Evolutionary conservation across 2,797 vertebrate species (phyloP).

Genomic region (Diglossa cyanea): DNA sequence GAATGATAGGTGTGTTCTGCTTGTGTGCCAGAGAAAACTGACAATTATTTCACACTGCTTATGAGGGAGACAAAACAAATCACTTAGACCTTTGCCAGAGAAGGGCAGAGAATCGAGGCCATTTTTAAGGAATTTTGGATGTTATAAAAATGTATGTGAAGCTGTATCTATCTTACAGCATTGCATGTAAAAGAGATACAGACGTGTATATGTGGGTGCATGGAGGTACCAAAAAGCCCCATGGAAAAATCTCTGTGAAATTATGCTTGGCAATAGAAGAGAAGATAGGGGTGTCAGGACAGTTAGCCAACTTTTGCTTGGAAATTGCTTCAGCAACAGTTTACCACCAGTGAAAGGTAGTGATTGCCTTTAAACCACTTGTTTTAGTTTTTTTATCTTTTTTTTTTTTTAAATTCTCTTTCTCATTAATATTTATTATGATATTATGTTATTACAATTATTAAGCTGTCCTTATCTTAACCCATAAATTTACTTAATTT

Average conservation of each 20-base stretch:
- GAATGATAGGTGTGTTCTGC: not conserved
- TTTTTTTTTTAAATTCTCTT: not conserved
- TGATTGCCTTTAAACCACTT: not conserved
- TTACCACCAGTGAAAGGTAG: not conserved
- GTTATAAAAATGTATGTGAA: not conserved
- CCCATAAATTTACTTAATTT: not conserved
- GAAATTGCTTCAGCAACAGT: rapidly evolving
- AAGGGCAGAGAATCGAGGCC: not conserved
- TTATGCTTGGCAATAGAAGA: not conserved
- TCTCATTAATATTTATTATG: not conserved
- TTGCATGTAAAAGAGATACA: not conserved
- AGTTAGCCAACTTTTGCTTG: not conserved
- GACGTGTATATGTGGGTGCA: rapidly evolving
- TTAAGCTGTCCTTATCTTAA: not conserved
- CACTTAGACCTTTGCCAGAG: not conserved
- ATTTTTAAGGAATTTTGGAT: not conserved
- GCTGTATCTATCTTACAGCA: not conserved
- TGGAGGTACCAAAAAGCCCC: not conserved
- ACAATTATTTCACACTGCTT: not conserved
- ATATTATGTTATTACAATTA: not conserved
- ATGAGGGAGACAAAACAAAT: not conserved
- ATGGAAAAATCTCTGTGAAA: not conserved
- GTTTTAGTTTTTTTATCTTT: not conserved
- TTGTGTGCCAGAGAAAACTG: not conserved
- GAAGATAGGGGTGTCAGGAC: rapidly evolving